phyloP scores from a whole-genome alignment of 2,797 vertebrate species.

The Acipenser oxyrinchus region DNA sequence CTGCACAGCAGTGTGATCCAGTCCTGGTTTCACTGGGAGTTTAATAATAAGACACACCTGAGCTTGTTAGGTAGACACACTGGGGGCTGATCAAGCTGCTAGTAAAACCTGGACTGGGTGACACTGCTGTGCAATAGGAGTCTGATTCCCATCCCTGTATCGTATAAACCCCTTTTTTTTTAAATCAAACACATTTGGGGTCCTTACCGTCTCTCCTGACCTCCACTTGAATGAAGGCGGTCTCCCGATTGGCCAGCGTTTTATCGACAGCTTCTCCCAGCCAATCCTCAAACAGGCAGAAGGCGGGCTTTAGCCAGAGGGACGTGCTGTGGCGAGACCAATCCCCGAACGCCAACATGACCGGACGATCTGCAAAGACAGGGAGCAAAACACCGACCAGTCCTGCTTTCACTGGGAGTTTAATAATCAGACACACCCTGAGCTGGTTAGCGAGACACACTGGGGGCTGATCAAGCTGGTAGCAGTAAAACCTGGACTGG shows the following conservation, averaged over 20 bases:
- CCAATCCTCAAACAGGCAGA: constrained; percentile 24
- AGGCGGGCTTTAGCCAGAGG: constrained; percentile 17
- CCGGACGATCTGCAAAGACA: constrained; percentile 8
- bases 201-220: constrained; percentile 10
- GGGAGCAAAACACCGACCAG: not conserved
- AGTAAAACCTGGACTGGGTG: no score
- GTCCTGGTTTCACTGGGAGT: no score
- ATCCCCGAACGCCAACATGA: constrained; percentile 5
- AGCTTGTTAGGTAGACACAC: no score
- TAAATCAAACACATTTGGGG: not conserved
- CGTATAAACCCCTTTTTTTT: no score
- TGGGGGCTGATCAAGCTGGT: no score
- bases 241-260: constrained; percentile 5
- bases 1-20: no score
- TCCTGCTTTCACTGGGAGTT: no score
- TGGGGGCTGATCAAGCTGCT: no score
- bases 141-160: not conserved
- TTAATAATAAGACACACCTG: no score
- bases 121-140: not conserved
- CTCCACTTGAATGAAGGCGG: constrained; percentile 10
- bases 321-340: not conserved
- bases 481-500: no score
- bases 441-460: no score
- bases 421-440: no score
- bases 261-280: not conserved